These are phyloP conservation scores for Lasioglossum figueresi DNA, from an alignment of 2,888 invertebrate species.

Conservation along the genomic window DNA sequence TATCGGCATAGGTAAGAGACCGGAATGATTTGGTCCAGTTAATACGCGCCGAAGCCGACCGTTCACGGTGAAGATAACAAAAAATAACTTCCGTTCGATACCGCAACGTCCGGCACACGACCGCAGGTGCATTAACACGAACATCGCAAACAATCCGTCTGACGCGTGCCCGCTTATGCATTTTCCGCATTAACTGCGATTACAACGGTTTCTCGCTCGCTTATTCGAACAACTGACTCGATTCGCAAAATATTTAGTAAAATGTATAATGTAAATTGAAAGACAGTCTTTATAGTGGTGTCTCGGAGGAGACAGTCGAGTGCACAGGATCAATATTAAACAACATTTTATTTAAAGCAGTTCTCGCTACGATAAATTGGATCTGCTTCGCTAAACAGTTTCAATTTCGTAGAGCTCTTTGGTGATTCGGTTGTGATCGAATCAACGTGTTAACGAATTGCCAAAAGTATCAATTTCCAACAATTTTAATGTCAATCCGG, in stretches of 20 bases:
- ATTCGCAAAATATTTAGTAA: not conserved
- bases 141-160: not conserved
- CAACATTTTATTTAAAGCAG: not conserved
- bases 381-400: not conserved
- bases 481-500: not conserved
- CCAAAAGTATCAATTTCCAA: not conserved
- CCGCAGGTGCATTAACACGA: conserved; percentile 33
- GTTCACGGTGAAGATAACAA: conserved; percentile 54
- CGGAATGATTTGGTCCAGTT: conserved; percentile 61
- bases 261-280: too few relatives aligned
- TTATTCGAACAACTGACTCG: not conserved
- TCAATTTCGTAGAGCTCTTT: not conserved
- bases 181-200: not conserved
- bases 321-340: too few relatives aligned
- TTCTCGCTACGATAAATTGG: too few relatives aligned
- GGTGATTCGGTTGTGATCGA: not conserved
- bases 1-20: conserved; percentile 54
- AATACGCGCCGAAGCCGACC: conserved; percentile 52
- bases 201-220: not conserved
- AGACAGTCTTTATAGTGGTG: too few relatives aligned
- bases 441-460: not conserved
- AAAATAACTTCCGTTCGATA: conserved; percentile 61
- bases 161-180: not conserved
- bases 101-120: conserved; percentile 20
- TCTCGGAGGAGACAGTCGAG: too few relatives aligned